Percentiles rank a stretch among this genome's conserved stretches.
Evolutionary conservation across 2,888 invertebrate genomes (phyloP).

Genomic region (Nycteola revayana): DNA sequence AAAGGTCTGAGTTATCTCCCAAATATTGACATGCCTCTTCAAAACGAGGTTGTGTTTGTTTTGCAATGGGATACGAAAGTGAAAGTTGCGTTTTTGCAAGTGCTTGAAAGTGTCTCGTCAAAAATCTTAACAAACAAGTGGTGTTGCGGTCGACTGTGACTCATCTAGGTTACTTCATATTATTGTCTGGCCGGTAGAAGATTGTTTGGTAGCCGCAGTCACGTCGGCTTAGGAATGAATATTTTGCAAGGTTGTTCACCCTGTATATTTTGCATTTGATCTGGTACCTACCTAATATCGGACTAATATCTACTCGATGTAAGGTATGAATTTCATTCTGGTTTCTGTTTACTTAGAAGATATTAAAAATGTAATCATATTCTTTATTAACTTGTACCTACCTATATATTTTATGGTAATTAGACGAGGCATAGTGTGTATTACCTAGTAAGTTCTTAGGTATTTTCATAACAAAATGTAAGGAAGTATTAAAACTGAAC

Average conservation of each 20-base stretch:
- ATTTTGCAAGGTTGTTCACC: slow-evolving; percentile 26
- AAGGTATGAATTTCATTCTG: no score
- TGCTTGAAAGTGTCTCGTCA: slow-evolving; percentile 55
- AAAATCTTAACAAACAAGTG: slow-evolving; percentile 34
- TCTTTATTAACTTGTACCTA: no score
- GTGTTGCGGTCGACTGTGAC: slow-evolving; percentile 30
- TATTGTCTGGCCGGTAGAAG: slow-evolving; percentile 26
- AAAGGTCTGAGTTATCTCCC: slow-evolving; percentile 45
- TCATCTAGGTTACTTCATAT: slow-evolving; percentile 36
- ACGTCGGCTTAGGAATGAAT: slow-evolving; percentile 21
- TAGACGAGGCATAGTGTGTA: no score
- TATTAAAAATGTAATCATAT: no score
- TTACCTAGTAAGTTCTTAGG: no score
- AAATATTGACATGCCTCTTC: slow-evolving; percentile 41
- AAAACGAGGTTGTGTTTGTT: slow-evolving; percentile 62
- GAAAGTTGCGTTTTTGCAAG: slow-evolving; percentile 67
- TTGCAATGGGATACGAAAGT: slow-evolving; percentile 70
- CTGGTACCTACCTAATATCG: no score
- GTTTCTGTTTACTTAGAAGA: no score
- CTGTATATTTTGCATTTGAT: slow-evolving; percentile 9
- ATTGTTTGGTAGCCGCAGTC: slow-evolving; percentile 24
- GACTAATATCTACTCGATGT: no score
- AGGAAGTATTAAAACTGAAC: no score
- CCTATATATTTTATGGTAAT: no score
- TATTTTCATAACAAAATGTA: no score